Evolutionary conservation across 2,113 vertebrate species (phyloP).

Genomic region (Irena cyanogastra): DNA sequence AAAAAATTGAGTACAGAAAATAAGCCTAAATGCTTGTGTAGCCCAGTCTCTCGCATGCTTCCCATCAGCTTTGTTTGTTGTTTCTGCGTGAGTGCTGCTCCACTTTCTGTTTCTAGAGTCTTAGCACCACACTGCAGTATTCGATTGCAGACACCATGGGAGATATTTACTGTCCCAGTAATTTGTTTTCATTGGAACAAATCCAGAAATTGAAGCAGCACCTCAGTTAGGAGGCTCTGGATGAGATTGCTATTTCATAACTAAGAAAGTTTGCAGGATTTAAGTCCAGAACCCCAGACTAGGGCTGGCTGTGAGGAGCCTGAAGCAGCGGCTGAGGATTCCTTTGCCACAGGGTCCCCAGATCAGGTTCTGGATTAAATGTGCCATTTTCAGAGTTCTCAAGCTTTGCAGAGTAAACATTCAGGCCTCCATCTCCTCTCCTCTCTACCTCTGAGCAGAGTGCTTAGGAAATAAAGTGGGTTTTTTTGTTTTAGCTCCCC

Average conservation of each 20-base stretch:
- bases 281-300: background rate
- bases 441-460: background rate
- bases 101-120: background rate
- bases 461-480: background rate
- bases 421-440: background rate
- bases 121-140: background rate
- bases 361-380: background rate
- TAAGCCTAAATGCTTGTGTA: background rate
- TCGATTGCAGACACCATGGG: slow-evolving; percentile 9
- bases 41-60: background rate
- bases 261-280: background rate
- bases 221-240: slow-evolving; percentile 6
- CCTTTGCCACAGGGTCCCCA: background rate
- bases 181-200: slow-evolving; percentile 19
- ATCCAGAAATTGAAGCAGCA: background rate
- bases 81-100: background rate
- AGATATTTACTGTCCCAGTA: slow-evolving; percentile 37
- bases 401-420: background rate
- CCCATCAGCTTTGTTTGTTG: slow-evolving; percentile 10
- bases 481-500: background rate
- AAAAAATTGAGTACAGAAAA: slow-evolving; percentile 8
- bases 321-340: background rate
- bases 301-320: background rate
- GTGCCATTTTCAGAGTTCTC: background rate
- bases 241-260: background rate